These are phyloP conservation scores for Thermophis baileyi DNA, from an alignment of 2,113 vertebrate genomes.

Conservation along the genomic window DNA sequence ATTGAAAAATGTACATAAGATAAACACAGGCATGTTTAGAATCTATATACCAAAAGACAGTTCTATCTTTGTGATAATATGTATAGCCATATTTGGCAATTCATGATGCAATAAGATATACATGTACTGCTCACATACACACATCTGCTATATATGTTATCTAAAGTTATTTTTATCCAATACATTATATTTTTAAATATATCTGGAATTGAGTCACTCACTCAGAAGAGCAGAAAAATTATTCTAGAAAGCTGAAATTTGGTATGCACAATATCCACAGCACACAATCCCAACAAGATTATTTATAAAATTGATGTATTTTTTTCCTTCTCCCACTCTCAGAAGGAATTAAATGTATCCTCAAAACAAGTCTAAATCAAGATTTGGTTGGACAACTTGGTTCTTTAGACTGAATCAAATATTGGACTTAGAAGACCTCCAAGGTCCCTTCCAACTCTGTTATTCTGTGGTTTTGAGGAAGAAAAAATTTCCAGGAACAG, in stretches of 20 bases:
- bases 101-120: not conserved
- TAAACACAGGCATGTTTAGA: not conserved
- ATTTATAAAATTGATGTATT: not conserved
- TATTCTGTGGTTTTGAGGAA: not conserved
- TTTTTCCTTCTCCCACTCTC: not conserved
- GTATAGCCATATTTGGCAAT: not conserved
- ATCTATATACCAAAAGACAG: not conserved
- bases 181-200: not conserved
- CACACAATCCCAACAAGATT: not conserved
- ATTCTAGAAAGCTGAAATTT: not conserved
- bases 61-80: not conserved
- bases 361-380: not conserved
- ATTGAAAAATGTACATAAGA: not conserved
- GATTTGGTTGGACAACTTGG: not conserved
- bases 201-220: not conserved
- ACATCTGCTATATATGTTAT: not conserved
- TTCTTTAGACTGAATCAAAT: not conserved
- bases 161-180: not conserved
- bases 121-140: not conserved
- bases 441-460: not conserved
- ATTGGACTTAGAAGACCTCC: not conserved
- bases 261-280: not conserved
- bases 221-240: not conserved
- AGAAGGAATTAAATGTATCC: not conserved
- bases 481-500: not conserved